Percentiles rank a stretch among this genome's conserved stretches.
Conservation (phyloP, 2,888 invertebrate genomes). For the Onthophagus sagittarius region DNA sequence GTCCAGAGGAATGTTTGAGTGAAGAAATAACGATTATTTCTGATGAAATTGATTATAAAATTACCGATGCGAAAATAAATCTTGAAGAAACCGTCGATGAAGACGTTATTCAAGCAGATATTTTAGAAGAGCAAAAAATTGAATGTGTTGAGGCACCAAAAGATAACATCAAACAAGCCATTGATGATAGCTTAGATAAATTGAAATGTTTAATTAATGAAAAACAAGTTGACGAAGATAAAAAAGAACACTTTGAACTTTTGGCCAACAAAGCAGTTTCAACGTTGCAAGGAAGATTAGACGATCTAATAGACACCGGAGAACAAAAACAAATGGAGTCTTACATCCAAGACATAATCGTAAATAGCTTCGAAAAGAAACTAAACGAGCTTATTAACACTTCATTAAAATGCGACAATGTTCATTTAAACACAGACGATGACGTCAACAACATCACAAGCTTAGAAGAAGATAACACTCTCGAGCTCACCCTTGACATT, state of each 20-base stretch:
- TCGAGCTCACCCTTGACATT: neutral
- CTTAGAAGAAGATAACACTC: conserved; percentile 2
- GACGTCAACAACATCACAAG: conserved; percentile 3
- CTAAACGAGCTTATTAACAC: conserved; percentile 1
- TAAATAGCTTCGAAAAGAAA: conserved; percentile 8
- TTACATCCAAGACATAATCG: conserved; percentile 8
- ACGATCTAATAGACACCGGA: conserved; percentile 1
- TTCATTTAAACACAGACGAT: conserved; percentile 3
- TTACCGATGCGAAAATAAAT: neutral
- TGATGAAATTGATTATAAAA: neutral
- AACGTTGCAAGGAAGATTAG: neutral
- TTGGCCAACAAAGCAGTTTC: conserved; percentile 4
- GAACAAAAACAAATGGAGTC: conserved; percentile 1
- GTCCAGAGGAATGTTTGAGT: neutral
- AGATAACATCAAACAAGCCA: conserved; percentile 2
- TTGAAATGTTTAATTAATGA: neutral
- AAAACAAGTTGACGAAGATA: conserved; percentile 4
- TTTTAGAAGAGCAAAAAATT: neutral
- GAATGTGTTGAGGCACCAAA: neutral
- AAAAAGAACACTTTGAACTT: neutral
- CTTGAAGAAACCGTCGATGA: neutral
- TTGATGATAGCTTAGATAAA: neutral
- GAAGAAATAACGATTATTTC: neutral
- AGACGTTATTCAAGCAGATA: neutral
- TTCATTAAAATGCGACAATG: neutral